Evolutionary conservation across 2,113 vertebrate species (phyloP).

Genomic region (Leucoraja erinaceus): DNA sequence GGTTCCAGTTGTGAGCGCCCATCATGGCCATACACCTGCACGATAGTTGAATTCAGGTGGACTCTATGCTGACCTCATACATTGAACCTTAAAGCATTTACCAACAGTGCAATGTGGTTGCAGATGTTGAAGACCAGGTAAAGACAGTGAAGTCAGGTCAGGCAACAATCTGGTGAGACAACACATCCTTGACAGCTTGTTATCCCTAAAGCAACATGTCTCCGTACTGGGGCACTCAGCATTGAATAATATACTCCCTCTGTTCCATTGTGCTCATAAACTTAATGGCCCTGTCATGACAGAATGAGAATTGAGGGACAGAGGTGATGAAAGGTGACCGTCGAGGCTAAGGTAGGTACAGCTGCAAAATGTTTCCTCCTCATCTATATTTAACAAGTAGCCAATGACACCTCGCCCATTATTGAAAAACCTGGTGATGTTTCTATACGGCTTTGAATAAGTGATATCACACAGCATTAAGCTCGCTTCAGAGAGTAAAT

Average conservation of each 20-base stretch:
- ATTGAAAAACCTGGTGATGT: not conserved
- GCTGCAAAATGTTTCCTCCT: not conserved
- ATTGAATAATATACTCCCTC: too few relatives aligned
- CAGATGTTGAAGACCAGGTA: too few relatives aligned
- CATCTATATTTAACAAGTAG: not conserved
- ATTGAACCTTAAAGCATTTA: not conserved
- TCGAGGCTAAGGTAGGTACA: not conserved
- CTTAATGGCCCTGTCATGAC: not conserved
- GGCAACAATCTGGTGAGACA: too few relatives aligned
- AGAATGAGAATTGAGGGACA: not conserved
- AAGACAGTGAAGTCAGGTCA: too few relatives aligned
- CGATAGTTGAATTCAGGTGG: not conserved
- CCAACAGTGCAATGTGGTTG: too few relatives aligned
- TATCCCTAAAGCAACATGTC: not conserved
- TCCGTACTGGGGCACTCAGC: not conserved
- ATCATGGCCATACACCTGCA: too few relatives aligned
- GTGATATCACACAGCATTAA: not conserved
- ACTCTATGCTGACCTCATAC: not conserved
- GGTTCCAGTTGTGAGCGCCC: not conserved
- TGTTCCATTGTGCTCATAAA: too few relatives aligned
- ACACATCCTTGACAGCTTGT: not conserved
- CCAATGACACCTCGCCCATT: not conserved
- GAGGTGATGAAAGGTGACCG: not conserved
- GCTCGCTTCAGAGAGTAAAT: not conserved
- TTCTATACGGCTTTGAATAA: not conserved